Base-by-base conservation (phyloP, 1,140 invertebrate genomes). In the Laodelphax striatellus region DNA sequence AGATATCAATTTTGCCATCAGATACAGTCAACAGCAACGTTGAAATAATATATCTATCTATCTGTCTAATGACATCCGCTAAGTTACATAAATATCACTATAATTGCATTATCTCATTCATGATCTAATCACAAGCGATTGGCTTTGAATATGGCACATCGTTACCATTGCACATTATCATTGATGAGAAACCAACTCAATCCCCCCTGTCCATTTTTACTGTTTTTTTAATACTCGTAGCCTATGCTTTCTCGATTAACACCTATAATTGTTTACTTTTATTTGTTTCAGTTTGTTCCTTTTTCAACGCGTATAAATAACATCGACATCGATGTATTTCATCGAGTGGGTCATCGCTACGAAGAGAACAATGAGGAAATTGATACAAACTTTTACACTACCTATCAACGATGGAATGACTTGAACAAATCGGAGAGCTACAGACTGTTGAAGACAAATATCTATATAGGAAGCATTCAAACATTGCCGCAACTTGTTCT, bases 381-480 rank as follows among this genome's bases (percentile, higher is more conserved):
- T 41, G 81, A 85, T 65, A 90, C 89, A 3, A 84, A 83, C 71
- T 94, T 95, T 71, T 76, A 83, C 67, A 80, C 90, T 70, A 80
- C 88, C 0, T 68, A 94, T n/a, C 76, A 85, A 63, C 94, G 94
- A 80, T 95, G 92, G 92, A 82, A 81, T 67, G 83, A 84, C 41
- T 76, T 94, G 19, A 93, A 95, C 74, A 80, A 89, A 57, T 89
- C 90, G 1, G 81, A 90, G 66, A 84, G 86, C 68, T 97, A 86
- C 75, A 79, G 80, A 52, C 75, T 79, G 19, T 90, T 95, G 63
- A 81, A 80, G 66, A 83, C 82, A 66, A 80, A 87, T 70, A 80
- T 92, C 10, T 70, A 72, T 21, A 17, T 50, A 11, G 61, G 68
- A 46, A 79, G 85, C 64, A 80, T 90, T 28, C 74, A 89, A 22